Percentiles rank a stretch among this genome's conserved stretches.
phyloP scores from a whole-genome alignment of 37 sponge, comb jelly and placozoan species.

The Chondrilla cf. caribensis region DNA sequence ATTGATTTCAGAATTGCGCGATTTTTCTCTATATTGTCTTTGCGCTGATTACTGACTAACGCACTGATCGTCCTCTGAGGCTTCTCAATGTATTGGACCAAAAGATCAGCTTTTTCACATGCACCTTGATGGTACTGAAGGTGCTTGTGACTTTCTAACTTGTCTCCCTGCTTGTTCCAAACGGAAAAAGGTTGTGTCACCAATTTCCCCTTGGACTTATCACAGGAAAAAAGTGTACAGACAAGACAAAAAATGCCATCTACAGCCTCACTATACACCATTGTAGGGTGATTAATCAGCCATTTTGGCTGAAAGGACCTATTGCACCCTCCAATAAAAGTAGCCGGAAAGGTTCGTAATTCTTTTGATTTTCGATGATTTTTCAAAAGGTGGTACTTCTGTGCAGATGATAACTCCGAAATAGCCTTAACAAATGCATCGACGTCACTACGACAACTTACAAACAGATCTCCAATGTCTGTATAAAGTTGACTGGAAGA shows the following conservation, averaged over 20 bases:
- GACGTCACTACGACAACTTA: not conserved
- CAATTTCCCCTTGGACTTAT: not conserved
- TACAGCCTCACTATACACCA: constrained; percentile 33
- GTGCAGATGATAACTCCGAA: not conserved
- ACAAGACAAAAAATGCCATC: constrained; percentile 38
- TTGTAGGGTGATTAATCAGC: constrained; percentile 31
- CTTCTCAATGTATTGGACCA: not conserved
- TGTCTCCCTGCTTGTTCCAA: not conserved
- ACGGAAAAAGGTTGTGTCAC: not conserved
- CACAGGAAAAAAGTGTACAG: constrained; percentile 10
- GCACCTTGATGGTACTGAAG: constrained; percentile 7
- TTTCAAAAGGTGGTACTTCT: not conserved
- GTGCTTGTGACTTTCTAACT: not conserved
- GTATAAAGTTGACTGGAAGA: no score
- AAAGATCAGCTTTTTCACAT: not conserved
- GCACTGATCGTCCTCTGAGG: constrained; percentile 7
- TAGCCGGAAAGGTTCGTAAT: not conserved
- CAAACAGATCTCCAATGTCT: not conserved
- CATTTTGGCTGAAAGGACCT: not conserved
- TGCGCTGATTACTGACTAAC: not conserved
- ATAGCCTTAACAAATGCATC: not conserved
- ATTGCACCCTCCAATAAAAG: not conserved
- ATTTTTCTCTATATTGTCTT: constrained; percentile 6
- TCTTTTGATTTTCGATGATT: not conserved
- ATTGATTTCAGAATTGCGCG: constrained; percentile 20